Evolutionary conservation across 2,113 vertebrate species (phyloP).

Genomic region (Brachyistius frenatus): DNA sequence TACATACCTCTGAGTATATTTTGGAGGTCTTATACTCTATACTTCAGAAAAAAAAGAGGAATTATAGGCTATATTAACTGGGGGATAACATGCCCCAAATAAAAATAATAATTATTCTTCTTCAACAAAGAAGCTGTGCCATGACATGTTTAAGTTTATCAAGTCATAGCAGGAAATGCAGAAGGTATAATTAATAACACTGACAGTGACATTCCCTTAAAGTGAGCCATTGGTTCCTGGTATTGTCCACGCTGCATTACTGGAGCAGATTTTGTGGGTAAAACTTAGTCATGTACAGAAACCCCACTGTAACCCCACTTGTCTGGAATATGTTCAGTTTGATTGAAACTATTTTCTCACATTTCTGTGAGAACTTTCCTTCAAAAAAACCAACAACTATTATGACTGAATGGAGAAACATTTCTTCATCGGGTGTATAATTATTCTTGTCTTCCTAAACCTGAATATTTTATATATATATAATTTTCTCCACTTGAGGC

Average conservation of each 20-base stretch:
- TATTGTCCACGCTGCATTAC: neutral
- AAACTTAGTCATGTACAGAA: too few relatives aligned
- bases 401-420: too few relatives aligned
- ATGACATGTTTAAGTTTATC: neutral
- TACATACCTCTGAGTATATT: neutral
- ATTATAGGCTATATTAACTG: neutral
- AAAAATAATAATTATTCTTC: neutral
- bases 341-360: too few relatives aligned
- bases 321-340: too few relatives aligned
- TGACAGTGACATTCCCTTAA: conserved; percentile 29
- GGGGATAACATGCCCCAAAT: neutral
- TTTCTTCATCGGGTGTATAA: too few relatives aligned
- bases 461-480: too few relatives aligned
- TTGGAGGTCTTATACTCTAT: neutral
- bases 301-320: too few relatives aligned
- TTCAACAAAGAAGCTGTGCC: neutral
- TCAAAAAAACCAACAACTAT: too few relatives aligned
- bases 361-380: too few relatives aligned
- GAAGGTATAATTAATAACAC: conserved; percentile 14
- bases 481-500: too few relatives aligned
- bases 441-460: too few relatives aligned
- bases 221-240: conserved; percentile 16
- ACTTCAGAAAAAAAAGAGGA: neutral
- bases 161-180: neutral
- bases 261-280: too few relatives aligned